phyloP scores from a whole-genome alignment of 2,113 vertebrate species.

The Hippocampus guttulatus region DNA sequence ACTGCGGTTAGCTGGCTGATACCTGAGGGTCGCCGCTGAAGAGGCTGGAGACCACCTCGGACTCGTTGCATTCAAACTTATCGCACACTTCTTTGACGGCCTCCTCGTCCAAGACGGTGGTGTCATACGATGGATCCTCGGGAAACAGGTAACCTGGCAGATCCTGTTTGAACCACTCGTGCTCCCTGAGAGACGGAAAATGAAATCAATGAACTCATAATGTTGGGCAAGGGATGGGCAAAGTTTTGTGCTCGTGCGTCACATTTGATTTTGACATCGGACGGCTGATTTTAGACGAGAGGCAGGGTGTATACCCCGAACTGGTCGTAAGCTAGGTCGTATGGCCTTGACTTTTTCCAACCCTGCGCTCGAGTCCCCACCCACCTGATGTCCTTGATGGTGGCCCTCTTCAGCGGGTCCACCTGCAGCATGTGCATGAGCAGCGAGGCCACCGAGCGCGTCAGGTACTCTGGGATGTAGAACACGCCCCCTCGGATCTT shows the following conservation, averaged over 20 bases:
- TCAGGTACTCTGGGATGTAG: slow-evolving; percentile 96
- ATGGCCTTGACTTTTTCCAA: background rate
- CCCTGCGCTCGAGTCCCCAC: slow-evolving; percentile 30
- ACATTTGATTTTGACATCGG: background rate
- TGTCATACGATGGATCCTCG: slow-evolving; percentile 91
- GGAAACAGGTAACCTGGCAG: slow-evolving; percentile 94
- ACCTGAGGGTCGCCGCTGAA: slow-evolving; percentile 90
- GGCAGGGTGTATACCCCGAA: too few species aligned
- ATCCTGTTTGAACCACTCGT: slow-evolving; percentile 98
- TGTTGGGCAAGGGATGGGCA: too few species aligned
- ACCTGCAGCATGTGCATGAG: slow-evolving; percentile 97
- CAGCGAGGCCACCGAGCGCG: slow-evolving; percentile 86
- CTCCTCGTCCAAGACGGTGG: slow-evolving; percentile 89
- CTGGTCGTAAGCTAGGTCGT: too few species aligned
- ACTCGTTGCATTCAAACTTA: slow-evolving; percentile 93
- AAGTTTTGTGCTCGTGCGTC: too few species aligned
- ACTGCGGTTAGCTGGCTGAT: background rate
- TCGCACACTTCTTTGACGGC: slow-evolving; percentile 94
- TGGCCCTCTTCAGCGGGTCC: slow-evolving; percentile 93
- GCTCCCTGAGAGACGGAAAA: slow-evolving; percentile 74
- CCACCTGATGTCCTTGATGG: slow-evolving; percentile 97
- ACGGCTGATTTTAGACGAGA: too few species aligned
- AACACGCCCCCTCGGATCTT: slow-evolving; percentile 99
- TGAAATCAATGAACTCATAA: too few species aligned
- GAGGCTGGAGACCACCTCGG: slow-evolving; percentile 89